Evolutionary conservation across 2,113 vertebrate species (phyloP).

Genomic region (Sebastes schlegelii): DNA sequence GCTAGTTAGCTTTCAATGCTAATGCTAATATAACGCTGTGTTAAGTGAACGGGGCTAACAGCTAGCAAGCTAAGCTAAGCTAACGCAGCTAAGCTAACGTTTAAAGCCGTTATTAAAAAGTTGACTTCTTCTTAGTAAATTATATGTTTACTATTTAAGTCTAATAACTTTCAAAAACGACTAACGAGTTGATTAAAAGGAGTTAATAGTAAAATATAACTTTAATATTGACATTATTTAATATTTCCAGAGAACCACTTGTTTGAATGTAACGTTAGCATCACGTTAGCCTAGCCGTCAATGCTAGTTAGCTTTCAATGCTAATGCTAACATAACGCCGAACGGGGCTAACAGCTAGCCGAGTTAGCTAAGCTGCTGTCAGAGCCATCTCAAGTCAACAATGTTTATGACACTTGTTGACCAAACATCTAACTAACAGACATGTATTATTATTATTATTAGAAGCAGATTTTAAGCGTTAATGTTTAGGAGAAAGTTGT

Average conservation of each 20-base stretch:
- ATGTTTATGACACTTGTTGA: too few species aligned
- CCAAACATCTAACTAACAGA: too few species aligned
- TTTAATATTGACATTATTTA: background rate
- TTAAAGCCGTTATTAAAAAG: too few species aligned
- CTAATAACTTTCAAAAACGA: background rate
- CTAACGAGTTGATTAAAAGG: background rate
- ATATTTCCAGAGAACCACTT: conserved; percentile 66
- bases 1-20: too few species aligned
- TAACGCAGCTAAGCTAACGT: too few species aligned
- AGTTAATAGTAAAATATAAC: background rate
- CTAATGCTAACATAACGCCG: conserved; percentile 44
- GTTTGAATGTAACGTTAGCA: conserved; percentile 61
- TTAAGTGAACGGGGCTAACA: too few species aligned
- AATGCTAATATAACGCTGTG: too few species aligned
- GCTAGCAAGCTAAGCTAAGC: too few species aligned
- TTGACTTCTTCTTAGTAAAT: too few species aligned
- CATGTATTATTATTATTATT: background rate
- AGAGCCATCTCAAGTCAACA: conserved; percentile 7
- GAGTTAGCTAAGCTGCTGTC: conserved; percentile 60
- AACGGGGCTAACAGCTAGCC: conserved; percentile 45
- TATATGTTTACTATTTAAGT: background rate
- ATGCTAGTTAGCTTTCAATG: conserved; percentile 60
- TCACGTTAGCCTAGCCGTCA: conserved; percentile 71
- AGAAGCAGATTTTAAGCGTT: background rate
- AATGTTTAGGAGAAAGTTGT: conserved; percentile 26